Percentiles rank a stretch among this genome's conserved stretches.
phyloP scores from a whole-genome alignment of 2,797 vertebrate species.

The Syngnathus acus region DNA sequence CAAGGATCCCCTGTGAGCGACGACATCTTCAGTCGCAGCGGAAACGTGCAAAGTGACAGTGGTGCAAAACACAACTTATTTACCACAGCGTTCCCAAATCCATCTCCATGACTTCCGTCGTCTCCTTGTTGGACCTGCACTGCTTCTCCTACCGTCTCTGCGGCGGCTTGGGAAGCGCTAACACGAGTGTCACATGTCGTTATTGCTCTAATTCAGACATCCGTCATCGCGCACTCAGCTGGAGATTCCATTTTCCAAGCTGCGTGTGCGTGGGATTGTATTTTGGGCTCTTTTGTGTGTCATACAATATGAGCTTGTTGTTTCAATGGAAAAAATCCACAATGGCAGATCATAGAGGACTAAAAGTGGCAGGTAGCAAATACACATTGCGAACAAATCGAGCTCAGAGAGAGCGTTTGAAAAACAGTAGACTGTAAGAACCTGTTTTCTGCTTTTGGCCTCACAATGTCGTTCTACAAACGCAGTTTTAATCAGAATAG shows the following conservation, averaged over 20 bases:
- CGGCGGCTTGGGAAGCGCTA: constrained; percentile 78
- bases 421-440: no score
- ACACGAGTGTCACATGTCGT: constrained; percentile 83
- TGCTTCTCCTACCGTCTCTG: constrained; percentile 51
- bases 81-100: constrained; percentile 52
- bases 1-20: neutral
- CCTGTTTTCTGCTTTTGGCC: no score
- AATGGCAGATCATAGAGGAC: neutral
- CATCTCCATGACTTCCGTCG: constrained; percentile 53
- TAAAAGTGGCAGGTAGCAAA: neutral
- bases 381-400: neutral
- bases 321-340: neutral
- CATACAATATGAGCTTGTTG: neutral
- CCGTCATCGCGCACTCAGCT: constrained; percentile 74
- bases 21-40: neutral
- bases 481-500: no score
- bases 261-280: constrained; percentile 36
- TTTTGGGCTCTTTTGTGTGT: constrained; percentile 24
- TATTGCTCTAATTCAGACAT: constrained; percentile 81
- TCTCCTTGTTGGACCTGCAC: constrained; percentile 30
- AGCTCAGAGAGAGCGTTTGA: neutral
- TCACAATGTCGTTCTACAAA: no score
- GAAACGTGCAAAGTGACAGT: constrained; percentile 20
- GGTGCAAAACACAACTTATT: constrained; percentile 48
- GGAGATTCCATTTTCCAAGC: constrained; percentile 69